Base-by-base conservation (phyloP, 2,888 invertebrate genomes). In the Cylloceria caligata region DNA sequence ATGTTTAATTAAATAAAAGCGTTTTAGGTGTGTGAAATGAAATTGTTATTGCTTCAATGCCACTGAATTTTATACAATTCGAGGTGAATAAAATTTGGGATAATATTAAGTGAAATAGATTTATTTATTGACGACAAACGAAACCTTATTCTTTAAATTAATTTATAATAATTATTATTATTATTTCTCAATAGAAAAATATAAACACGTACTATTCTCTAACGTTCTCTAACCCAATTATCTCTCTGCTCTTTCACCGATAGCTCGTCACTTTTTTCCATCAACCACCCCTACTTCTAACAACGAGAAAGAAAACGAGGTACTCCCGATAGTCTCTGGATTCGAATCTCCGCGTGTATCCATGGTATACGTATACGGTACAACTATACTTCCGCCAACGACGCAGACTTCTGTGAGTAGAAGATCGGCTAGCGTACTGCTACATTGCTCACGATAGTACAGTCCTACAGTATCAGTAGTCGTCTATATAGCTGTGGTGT, bases 391-490 rank as follows among this genome's bases (percentile, higher is more conserved):
- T 45, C 30, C 16, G 30, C 45, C 34, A 34, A 72, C 60, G 34
- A 60, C 7, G 42, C 21, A 47, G 65, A 39, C 52, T 68, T 68
- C 11, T 21, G 27, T 24, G 73, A 67, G 36, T 21, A 60, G 57
- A 24, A 30, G 21, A 34, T 60, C 34, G 34, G 2, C 36, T 34
- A 19, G 16, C 36, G 34, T 36, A 34, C 9, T 16, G 30, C 60
- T 36, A 60, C 60, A 60, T 60, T 34, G 60, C 60, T 60, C 60
- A 60, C 34, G 34, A 36, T 16, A 47, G 36, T 52, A 42, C 21
- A 19, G 55, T 6, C 49, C 72, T 39, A 36, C 45, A 60, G 42
- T 47, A 72, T 72, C 34, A 21, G 52, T 68, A 49, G 34, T 49
- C 5, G 7, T 21, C 7, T 19, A 42, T 60, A 27, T n/a, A 42